Evolutionary conservation across 2,888 invertebrate genomes (phyloP).

Genomic region (Lycaena phlaeas): DNA sequence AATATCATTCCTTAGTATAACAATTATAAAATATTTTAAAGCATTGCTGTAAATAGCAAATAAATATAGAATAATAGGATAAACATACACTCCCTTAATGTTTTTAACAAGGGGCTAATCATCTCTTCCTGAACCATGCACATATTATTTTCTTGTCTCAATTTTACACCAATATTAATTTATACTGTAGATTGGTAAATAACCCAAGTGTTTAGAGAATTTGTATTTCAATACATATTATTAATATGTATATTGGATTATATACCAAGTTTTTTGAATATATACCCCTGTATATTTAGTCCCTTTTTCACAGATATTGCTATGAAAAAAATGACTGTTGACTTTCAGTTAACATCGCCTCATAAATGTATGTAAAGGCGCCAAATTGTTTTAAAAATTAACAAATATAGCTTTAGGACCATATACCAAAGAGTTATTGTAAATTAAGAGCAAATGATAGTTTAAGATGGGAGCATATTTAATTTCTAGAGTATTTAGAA

Average conservation of each 20-base stretch:
- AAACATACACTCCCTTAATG: too few species aligned
- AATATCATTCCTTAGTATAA: too few species aligned
- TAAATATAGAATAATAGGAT: not conserved
- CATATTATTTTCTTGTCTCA: not conserved
- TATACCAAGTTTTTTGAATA: conserved; percentile 5
- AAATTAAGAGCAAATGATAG: conserved; percentile 58
- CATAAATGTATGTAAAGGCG: conserved; percentile 41
- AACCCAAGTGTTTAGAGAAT: not conserved
- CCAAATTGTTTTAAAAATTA: conserved; percentile 49
- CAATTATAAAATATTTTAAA: too few species aligned
- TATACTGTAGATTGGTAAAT: conserved; percentile 3
- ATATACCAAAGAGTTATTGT: conserved; percentile 71
- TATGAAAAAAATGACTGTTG: not conserved
- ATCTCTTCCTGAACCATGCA: not conserved
- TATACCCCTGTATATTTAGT: conserved; percentile 1
- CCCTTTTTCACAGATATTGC: conserved; percentile 3
- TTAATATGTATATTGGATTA: not conserved
- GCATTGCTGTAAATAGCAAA: not conserved
- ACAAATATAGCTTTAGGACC: conserved; percentile 64
- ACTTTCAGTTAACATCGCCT: conserved; percentile 13
- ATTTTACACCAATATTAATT: not conserved
- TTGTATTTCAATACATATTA: conserved; percentile 1
- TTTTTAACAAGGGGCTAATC: not conserved
- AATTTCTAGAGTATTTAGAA: conserved; percentile 58
- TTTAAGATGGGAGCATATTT: conserved; percentile 49